Conservation (phyloP, 2,888 invertebrate species). For the Trachelus tabidus region DNA sequence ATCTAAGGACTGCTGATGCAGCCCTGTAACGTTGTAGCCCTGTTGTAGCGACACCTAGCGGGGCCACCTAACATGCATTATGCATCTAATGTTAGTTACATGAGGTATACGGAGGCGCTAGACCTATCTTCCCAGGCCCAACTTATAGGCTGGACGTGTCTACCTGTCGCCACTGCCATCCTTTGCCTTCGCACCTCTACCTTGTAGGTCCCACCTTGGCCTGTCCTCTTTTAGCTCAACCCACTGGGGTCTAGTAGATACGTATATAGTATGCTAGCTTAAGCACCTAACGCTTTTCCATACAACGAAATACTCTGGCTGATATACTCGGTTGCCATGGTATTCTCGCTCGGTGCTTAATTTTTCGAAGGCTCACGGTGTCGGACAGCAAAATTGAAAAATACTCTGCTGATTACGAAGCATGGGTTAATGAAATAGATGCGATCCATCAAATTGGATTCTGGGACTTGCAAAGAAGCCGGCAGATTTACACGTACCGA, state of each 20-base stretch:
- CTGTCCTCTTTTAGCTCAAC: background rate
- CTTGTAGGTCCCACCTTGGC: constrained; percentile 7
- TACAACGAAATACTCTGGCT: background rate
- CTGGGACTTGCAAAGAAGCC: background rate
- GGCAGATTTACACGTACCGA: too few relatives aligned
- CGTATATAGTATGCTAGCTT: background rate
- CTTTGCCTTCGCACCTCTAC: constrained; percentile 30
- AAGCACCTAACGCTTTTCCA: background rate
- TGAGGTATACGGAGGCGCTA: constrained; percentile 52
- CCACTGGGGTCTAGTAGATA: background rate
- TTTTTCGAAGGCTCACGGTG: too few relatives aligned
- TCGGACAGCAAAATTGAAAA: too few relatives aligned
- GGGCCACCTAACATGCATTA: constrained; percentile 57
- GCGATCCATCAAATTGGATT: background rate
- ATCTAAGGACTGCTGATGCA: constrained; percentile 1
- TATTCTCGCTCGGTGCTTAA: too few relatives aligned
- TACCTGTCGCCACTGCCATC: constrained; percentile 51
- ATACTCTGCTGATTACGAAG: too few relatives aligned
- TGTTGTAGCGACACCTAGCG: constrained; percentile 51
- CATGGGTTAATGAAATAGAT: background rate
- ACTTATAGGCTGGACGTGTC: constrained; percentile 42
- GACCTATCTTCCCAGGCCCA: constrained; percentile 29
- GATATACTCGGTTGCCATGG: too few relatives aligned
- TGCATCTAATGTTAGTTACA: constrained; percentile 64
- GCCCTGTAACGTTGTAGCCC: constrained; percentile 17